These are phyloP conservation scores for Euplexia lucipara DNA, from an alignment of 2,888 invertebrate species.

Conservation along the genomic window DNA sequence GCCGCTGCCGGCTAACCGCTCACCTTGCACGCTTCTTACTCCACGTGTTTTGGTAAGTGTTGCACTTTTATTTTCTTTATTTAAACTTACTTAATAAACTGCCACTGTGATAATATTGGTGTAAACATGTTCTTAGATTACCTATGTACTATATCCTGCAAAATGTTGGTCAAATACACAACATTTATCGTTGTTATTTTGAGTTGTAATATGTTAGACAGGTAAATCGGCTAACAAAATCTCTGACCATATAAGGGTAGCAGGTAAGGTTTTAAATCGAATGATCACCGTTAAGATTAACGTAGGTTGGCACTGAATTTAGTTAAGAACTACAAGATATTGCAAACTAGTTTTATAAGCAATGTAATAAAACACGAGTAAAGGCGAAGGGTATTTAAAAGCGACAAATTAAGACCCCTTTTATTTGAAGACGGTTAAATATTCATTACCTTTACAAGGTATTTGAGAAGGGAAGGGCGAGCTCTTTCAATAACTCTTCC, in stretches of 20 bases:
- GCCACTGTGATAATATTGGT: conserved; percentile 53
- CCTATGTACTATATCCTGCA: neutral
- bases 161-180: conserved; percentile 1
- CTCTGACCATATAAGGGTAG: conserved; percentile 10
- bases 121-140: conserved; percentile 5
- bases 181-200: conserved; percentile 8
- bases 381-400: conserved; percentile 9
- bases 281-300: conserved; percentile 9
- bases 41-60: conserved; percentile 83
- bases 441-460: conserved; percentile 28
- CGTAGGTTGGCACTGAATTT: neutral
- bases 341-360: conserved; percentile 2
- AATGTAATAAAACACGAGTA: conserved; percentile 13
- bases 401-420: conserved; percentile 26
- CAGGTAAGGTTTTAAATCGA: conserved; percentile 24
- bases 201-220: neutral
- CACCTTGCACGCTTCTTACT: conserved; percentile 67
- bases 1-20: conserved; percentile 80
- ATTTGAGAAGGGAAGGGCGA: conserved; percentile 36
- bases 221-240: conserved; percentile 1
- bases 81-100: conserved; percentile 1
- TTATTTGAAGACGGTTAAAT: conserved; percentile 28
- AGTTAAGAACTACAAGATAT: neutral
- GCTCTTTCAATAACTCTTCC: conserved; percentile 41
- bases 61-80: conserved; percentile 32